phyloP scores from a whole-genome alignment of 2,113 vertebrate genomes.

The Gobius niger region DNA sequence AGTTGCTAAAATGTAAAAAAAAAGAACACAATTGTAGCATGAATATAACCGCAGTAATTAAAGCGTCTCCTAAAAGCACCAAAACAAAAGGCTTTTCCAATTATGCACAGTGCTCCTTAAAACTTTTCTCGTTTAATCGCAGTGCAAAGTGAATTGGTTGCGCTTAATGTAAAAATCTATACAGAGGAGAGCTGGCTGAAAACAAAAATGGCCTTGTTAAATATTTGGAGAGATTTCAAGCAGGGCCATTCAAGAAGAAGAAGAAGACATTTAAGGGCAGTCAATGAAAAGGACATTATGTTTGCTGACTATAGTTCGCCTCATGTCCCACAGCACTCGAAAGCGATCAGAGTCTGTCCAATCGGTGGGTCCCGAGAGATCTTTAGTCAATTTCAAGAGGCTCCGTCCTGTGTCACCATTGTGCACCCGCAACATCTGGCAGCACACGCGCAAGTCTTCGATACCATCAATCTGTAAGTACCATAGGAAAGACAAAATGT shows the following conservation, averaged over 20 bases:
- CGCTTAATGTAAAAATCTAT: constrained; percentile 1
- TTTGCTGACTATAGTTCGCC: no score
- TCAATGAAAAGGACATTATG: no score
- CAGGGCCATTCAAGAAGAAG: not conserved
- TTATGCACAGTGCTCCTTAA: not conserved
- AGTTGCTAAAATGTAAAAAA: not conserved
- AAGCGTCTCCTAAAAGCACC: not conserved
- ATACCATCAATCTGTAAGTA: no score
- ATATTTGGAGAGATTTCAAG: not conserved
- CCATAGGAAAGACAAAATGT: no score
- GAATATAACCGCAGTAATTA: not conserved
- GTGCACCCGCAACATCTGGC: no score
- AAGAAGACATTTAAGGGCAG: no score
- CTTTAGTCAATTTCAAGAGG: no score
- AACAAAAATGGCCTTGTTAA: not conserved
- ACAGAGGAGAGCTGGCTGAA: not conserved
- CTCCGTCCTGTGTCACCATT: no score
- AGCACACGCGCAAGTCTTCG: no score
- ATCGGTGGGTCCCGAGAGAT: no score
- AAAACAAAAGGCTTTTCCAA: not conserved
- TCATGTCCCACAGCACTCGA: no score
- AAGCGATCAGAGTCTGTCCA: no score
- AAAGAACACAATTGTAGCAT: not conserved
- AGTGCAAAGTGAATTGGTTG: not conserved
- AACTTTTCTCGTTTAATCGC: not conserved